Percentiles rank a stretch among this genome's conserved stretches.
These are phyloP conservation scores for Pheosia gnoma DNA, from an alignment of 2,888 invertebrate genomes.

Conservation along the genomic window DNA sequence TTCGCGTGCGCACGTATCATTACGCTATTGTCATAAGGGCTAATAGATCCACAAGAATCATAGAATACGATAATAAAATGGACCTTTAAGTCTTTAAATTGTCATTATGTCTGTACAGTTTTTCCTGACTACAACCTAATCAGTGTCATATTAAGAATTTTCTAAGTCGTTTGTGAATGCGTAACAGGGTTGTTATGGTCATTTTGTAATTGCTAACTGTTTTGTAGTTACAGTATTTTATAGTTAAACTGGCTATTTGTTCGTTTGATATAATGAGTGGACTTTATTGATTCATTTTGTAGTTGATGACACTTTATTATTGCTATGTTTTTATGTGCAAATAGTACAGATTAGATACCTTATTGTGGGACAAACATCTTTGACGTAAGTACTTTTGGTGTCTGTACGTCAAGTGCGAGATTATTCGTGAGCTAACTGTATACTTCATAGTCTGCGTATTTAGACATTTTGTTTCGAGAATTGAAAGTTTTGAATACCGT, in stretches of 20 bases:
- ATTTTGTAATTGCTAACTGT: conserved; percentile 78
- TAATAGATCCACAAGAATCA: conserved; percentile 82
- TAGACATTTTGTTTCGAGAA: no score
- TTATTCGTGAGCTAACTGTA: no score
- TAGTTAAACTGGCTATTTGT: neutral
- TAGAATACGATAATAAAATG: conserved; percentile 83
- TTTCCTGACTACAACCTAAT: conserved; percentile 73
- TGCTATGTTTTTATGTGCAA: no score
- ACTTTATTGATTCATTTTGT: neutral
- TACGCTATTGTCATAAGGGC: conserved; percentile 81
- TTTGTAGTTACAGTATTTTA: conserved; percentile 54
- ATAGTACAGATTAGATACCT: no score
- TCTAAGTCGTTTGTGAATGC: conserved; percentile 79
- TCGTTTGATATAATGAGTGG: neutral
- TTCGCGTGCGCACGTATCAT: conserved; percentile 75
- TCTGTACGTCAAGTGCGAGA: no score
- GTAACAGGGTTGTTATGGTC: conserved; percentile 69
- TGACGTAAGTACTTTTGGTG: no score
- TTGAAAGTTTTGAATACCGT: no score
- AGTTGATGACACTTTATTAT: neutral
- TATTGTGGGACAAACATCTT: no score
- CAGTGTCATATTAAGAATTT: conserved; percentile 82
- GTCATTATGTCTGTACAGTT: conserved; percentile 73
- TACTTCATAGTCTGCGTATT: no score
- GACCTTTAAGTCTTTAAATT: conserved; percentile 83